Percentiles rank a stretch among this genome's conserved stretches.
These are phyloP conservation scores for Solea senegalensis DNA, from an alignment of 2,113 vertebrate genomes.

Conservation along the genomic window DNA sequence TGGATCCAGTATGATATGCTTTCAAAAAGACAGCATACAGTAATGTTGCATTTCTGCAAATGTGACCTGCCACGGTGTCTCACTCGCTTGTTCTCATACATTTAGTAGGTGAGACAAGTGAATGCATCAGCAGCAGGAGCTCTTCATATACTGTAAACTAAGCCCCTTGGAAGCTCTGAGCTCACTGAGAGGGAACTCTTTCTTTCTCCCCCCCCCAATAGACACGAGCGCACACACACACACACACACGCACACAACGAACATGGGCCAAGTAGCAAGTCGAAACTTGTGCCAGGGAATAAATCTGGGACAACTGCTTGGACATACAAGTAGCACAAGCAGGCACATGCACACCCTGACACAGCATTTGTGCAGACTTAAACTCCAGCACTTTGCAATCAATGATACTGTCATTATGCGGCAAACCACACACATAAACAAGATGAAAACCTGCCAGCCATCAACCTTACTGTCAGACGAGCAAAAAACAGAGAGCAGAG, in stretches of 20 bases:
- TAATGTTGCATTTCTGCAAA: conserved; percentile 33
- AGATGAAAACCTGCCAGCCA: conserved; percentile 22
- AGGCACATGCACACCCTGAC: conserved; percentile 10
- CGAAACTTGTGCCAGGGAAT: conserved; percentile 60
- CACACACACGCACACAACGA: conserved; percentile 23
- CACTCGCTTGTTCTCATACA: conserved; percentile 1
- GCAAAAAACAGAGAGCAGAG: conserved; percentile 16
- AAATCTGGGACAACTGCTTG: conserved; percentile 71
- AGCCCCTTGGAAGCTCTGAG: conserved; percentile 53
- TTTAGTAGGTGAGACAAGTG: conserved; percentile 45
- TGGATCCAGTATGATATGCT: too few species aligned
- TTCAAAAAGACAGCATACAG: not conserved
- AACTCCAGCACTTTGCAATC: conserved; percentile 49
- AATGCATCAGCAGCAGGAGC: conserved; percentile 56
- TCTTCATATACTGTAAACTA: conserved; percentile 43
- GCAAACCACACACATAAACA: conserved; percentile 28
- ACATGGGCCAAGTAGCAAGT: conserved; percentile 51
- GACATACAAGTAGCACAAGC: conserved; percentile 45
- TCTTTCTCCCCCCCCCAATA: conserved; percentile 11
- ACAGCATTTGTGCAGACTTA: conserved; percentile 49
- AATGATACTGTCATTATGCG: conserved; percentile 48
- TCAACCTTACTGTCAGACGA: conserved; percentile 14
- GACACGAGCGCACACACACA: conserved; percentile 17
- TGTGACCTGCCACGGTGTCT: conserved; percentile 11
- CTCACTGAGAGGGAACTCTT: conserved; percentile 35